Base-by-base conservation (phyloP, 2,888 invertebrate genomes). In the Uropetala carovei region DNA sequence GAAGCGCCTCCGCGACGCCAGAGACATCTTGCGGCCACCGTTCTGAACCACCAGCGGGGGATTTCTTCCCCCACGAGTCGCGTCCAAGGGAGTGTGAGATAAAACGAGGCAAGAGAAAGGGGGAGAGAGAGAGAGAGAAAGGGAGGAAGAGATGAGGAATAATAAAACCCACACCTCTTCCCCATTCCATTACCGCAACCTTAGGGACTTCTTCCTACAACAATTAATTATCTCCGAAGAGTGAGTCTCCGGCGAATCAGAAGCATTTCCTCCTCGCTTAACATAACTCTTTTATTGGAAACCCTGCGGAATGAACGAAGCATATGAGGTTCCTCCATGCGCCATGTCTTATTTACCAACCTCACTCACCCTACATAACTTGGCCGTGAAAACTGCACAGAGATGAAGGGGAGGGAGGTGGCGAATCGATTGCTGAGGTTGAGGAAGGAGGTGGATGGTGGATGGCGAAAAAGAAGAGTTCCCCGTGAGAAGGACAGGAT, bases 1-100 rank as follows among this genome's bases (percentile, higher is more conserved):
- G 89, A 89, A 89, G 89, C 64, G 89, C 89, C 89, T 43, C 0
- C 43, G 30, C 89, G 64, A 43, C 64, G 64, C 89, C 64, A 11
- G 89, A 89, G 89, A 89, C 89, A 64, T 89, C 89, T 89, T 30
- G 89, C 89, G 89, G 89, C 89, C 27, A 11, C 60, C 43, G 89
- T 18, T n/a, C 9, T 27, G 89, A 89, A 89, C 89, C 89, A n/a
- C 60, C 89, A 43, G 27, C 27, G 75, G 27, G 11, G 11, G 22
- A 7, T 27, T 75, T n/a, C 75, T n/a, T 27, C 75, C 22, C 75
- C 75, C 75, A 22, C 27, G 22, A 27, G 75, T 43, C 43, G 43
- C 43, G 43, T 43, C 83, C 18, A 56, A 43, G 5, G 43, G 59
- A 27, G 60, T 30, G 27, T 14, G 30, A 27, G 27, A 60, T 27